These are phyloP conservation scores for Dipus sagitta DNA, from an alignment of 2,797 vertebrate genomes.

Conservation along the genomic window DNA sequence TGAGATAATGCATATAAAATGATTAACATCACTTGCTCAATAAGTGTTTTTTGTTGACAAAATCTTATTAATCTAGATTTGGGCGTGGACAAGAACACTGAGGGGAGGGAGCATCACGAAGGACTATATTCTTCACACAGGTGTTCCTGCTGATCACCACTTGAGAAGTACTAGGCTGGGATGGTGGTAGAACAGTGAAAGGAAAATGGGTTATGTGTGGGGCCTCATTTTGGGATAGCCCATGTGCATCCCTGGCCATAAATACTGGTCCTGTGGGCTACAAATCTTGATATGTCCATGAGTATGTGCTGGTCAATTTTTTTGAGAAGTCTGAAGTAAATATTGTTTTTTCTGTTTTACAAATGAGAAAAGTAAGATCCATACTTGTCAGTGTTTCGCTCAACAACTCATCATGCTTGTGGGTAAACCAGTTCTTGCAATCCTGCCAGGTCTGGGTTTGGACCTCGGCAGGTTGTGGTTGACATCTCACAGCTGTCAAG, in stretches of 20 bases:
- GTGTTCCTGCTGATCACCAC: constrained; percentile 1
- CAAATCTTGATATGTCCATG: neutral
- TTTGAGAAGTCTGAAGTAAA: neutral
- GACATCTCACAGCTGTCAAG: neutral
- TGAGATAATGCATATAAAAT: constrained; percentile 30
- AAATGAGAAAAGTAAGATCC: neutral
- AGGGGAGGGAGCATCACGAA: neutral
- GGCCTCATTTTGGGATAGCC: neutral
- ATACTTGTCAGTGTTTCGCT: neutral
- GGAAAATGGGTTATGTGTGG: neutral
- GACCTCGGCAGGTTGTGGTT: neutral
- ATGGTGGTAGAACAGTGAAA: neutral
- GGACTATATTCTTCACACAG: neutral
- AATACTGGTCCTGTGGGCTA: neutral
- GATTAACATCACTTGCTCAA: neutral
- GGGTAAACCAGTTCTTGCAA: neutral
- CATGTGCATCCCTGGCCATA: neutral
- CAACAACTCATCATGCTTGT: neutral
- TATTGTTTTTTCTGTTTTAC: constrained; percentile 27
- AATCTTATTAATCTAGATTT: constrained; percentile 14
- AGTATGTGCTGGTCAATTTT: constrained; percentile 17
- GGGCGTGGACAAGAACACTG: neutral
- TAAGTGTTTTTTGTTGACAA: constrained; percentile 22
- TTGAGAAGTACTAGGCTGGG: neutral
- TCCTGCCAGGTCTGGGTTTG: neutral